Evolutionary conservation across 2,888 invertebrate genomes (phyloP), one percentile per base, ranked within the genome.

Genomic region (Melipona bicolor): DNA sequence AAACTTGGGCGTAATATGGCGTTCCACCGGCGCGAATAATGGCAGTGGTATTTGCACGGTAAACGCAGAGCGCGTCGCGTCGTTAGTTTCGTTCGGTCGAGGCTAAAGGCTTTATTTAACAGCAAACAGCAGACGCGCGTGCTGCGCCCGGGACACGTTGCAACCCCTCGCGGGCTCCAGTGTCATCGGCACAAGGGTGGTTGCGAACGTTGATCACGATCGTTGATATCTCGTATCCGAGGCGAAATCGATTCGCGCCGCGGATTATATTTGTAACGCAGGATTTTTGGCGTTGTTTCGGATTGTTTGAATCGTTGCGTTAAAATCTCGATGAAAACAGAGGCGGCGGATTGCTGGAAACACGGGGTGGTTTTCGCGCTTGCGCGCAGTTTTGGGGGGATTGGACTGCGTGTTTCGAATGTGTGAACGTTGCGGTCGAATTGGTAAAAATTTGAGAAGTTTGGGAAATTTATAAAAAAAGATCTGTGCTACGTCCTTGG

Each of bases 71-170:
- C 43, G 43, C 43, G 43, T 43, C 43, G 87, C 87, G 83, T 86
- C 83, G 79, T 84, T 83, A 84, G 86, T 83, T 86, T 85, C 79
- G 82, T 86, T 75, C 81, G 83, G 75, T 61, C 27, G 69, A 77
- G 74, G 81, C 65, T 80, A 82, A 84, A 87, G 83, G 83, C 84
- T 91, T 91, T 90, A 90, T 91, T 89, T 85, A 88, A 91, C 75
- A 77, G 84, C 85, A 90, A 90, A 90, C 85, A 88, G 73, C 27
- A 24, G 73, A 77, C 76, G 59, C 79, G 75, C 86, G 80, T 82
- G 72, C 76, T 65, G 72, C 72, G 24, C 74, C n/a, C 32, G 68
- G 61, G 27, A 72, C 80, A 79, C 27, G 81, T 24, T 74, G 69
- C 70, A 79, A 79, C 73, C 43, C 52, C 9, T 9, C 36, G 24